Percentiles rank a stretch among this genome's conserved stretches.
Evolutionary conservation across 2,797 vertebrate genomes (phyloP).

Genomic region (Thalassophryne amazonica): DNA sequence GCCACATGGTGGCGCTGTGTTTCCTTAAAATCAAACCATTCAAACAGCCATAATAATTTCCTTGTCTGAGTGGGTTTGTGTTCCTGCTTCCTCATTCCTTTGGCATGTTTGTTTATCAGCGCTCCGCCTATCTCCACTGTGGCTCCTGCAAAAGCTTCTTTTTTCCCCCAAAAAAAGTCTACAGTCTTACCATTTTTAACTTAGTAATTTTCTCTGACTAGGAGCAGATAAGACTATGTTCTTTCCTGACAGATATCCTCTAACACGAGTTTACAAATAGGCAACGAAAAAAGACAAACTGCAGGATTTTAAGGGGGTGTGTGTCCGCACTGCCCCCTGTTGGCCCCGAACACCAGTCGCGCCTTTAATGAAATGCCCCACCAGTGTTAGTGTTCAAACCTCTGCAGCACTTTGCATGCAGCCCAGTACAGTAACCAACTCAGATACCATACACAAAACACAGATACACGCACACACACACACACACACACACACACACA

Average conservation of each 20-base stretch:
- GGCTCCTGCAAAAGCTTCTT: not conserved
- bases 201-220: constrained; percentile 33
- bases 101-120: constrained; percentile 38
- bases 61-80: constrained; percentile 1
- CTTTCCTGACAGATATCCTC: constrained; percentile 48
- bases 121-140: constrained; percentile 24
- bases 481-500: not conserved
- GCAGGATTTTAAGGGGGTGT: constrained; percentile 28
- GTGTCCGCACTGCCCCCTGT: constrained; percentile 48
- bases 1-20: constrained; percentile 67
- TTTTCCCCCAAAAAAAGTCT: constrained; percentile 10
- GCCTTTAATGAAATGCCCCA: constrained; percentile 68
- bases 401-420: constrained; percentile 29
- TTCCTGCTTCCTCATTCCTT: constrained; percentile 51
- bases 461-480: not conserved
- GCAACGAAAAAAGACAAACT: constrained; percentile 21
- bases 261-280: too few relatives aligned
- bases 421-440: constrained; percentile 16
- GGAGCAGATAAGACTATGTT: constrained; percentile 44
- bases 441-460: constrained; percentile 24
- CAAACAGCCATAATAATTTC: constrained; percentile 4
- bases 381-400: constrained; percentile 32
- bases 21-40: constrained; percentile 15
- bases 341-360: constrained; percentile 47
- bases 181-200: not conserved